Conservation (phyloP, 2,797 vertebrate genomes). For the Scomberomorus guttatus region DNA sequence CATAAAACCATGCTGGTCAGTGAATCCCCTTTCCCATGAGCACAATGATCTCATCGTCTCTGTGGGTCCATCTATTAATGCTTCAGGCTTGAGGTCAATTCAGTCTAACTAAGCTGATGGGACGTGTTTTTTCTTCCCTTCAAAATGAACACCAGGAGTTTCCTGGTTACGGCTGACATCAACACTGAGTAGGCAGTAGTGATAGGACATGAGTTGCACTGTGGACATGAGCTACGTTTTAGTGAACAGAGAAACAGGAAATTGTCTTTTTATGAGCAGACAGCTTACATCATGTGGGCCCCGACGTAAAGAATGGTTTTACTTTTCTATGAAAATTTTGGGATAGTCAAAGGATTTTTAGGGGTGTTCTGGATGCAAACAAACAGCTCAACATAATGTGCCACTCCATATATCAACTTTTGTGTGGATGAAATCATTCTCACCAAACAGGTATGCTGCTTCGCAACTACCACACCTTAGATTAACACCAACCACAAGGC, state of each 20-base stretch:
- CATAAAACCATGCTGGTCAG: conserved; percentile 45
- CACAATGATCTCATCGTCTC: conserved; percentile 68
- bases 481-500: background rate
- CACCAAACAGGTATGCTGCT: conserved; percentile 3
- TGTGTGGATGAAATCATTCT: background rate
- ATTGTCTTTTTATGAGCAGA: conserved; percentile 21
- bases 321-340: conserved; percentile 3
- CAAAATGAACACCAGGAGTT: conserved; percentile 17
- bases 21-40: conserved; percentile 54
- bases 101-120: conserved; percentile 34
- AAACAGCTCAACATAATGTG: background rate
- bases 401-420: background rate
- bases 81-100: conserved; percentile 47
- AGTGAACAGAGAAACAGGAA: conserved; percentile 18
- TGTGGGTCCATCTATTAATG: conserved; percentile 42
- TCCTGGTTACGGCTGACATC: conserved; percentile 43
- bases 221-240: background rate
- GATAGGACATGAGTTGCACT: conserved; percentile 11
- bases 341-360: background rate
- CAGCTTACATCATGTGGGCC: conserved; percentile 16
- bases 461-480: conserved; percentile 10
- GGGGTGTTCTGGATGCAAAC: background rate
- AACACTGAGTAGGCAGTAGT: conserved; percentile 32
- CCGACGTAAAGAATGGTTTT: conserved; percentile 22
- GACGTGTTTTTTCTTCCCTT: conserved; percentile 37